Evolutionary conservation across 2,888 invertebrate species (phyloP).

Genomic region (Dendrolimus pini): DNA sequence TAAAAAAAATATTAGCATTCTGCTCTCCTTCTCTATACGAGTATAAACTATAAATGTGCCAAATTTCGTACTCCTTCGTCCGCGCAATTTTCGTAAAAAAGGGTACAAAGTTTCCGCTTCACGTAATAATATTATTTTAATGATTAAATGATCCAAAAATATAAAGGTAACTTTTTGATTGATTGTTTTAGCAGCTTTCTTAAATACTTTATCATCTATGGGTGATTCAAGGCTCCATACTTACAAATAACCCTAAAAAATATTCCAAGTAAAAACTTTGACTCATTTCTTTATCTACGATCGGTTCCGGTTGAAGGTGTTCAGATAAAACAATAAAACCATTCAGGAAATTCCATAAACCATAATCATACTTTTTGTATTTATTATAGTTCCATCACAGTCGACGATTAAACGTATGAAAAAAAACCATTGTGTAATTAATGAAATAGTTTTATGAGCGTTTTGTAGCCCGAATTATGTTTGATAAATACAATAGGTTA

Average conservation of each 20-base stretch:
- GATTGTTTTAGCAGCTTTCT: no score
- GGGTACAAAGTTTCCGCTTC: no score
- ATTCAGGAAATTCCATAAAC: conserved; percentile 15
- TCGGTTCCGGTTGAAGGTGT: conserved; percentile 17
- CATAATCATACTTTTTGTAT: conserved; percentile 10
- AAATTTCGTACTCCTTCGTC: no score
- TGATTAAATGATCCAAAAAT: no score
- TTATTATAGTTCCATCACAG: neutral
- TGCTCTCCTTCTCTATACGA: no score
- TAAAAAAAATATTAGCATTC: no score
- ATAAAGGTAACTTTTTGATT: no score
- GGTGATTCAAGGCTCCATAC: no score
- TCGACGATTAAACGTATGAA: neutral
- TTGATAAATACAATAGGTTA: neutral
- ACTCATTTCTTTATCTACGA: neutral
- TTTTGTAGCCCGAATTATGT: neutral
- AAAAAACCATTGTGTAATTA: neutral
- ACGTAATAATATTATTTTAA: no score
- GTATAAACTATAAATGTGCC: no score
- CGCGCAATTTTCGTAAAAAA: no score
- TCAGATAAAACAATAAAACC: conserved; percentile 14
- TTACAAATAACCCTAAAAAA: neutral
- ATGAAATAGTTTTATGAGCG: neutral
- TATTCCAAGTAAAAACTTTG: neutral
- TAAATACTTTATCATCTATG: no score